phyloP scores from a whole-genome alignment of 2,888 invertebrate genomes.

The Lasioglossum villosulum region DNA sequence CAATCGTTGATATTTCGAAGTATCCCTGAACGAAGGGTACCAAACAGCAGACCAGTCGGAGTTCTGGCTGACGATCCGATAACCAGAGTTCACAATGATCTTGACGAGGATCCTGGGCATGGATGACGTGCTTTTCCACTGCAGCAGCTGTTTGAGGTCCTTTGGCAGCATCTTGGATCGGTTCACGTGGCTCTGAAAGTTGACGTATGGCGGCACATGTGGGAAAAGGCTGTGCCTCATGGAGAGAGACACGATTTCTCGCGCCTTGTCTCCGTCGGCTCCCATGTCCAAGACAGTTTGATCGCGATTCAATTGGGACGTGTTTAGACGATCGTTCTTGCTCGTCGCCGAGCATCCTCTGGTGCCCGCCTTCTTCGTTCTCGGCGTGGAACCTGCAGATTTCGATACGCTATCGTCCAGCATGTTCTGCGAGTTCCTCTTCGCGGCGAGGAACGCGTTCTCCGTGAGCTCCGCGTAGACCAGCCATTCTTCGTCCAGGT shows the following conservation, averaged over 20 bases:
- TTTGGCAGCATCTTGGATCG: neutral
- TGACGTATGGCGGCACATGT: slow-evolving; percentile 45
- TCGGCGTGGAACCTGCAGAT: neutral
- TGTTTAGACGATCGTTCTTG: neutral
- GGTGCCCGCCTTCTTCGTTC: too few species aligned
- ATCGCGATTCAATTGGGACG: too few species aligned
- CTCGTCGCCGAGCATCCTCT: neutral
- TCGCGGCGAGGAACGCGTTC: neutral
- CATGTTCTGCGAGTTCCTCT: neutral
- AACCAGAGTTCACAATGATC: slow-evolving; percentile 42
- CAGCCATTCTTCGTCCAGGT: slow-evolving; percentile 46
- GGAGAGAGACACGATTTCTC: neutral
- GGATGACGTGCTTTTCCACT: slow-evolving; percentile 39
- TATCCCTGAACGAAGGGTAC: slow-evolving; percentile 32
- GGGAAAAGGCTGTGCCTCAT: slow-evolving; percentile 50
- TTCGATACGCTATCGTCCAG: neutral
- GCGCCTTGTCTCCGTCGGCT: slow-evolving; percentile 36
- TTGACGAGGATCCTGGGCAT: slow-evolving; percentile 41
- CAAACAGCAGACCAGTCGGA: slow-evolving; percentile 45
- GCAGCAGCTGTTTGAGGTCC: slow-evolving; percentile 19
- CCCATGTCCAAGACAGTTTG: slow-evolving; percentile 27
- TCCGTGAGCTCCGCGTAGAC: slow-evolving; percentile 40
- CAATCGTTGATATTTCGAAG: slow-evolving; percentile 85
- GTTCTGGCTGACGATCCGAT: slow-evolving; percentile 13
- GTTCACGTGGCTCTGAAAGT: slow-evolving; percentile 28